Evolutionary conservation across 2,797 vertebrate species (phyloP).

Genomic region (Anguilla marmorata): DNA sequence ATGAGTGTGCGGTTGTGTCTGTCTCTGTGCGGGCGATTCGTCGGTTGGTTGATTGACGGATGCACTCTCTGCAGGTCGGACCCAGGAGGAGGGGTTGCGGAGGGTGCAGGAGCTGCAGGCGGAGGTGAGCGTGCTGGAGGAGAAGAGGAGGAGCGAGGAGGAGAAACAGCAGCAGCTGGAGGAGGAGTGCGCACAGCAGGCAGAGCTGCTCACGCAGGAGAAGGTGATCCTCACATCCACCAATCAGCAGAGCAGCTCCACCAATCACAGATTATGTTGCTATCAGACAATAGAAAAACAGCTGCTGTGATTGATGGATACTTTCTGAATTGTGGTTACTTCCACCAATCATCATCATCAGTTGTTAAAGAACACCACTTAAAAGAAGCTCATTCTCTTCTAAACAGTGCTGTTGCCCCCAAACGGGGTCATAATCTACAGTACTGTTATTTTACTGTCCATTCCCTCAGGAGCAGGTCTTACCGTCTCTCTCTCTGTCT

Average conservation of each 20-base stretch:
- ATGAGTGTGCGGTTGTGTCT: too few species aligned
- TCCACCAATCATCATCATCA: too few species aligned
- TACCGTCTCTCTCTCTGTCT: not conserved
- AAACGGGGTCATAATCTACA: not conserved
- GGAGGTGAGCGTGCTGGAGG: conserved; percentile 74
- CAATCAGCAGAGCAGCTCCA: not conserved
- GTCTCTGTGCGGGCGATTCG: not conserved
- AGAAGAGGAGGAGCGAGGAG: conserved; percentile 61
- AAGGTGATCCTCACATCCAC: conserved; percentile 68
- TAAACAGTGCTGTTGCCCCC: too few species aligned
- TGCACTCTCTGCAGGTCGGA: conserved; percentile 55
- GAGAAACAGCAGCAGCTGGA: conserved; percentile 68
- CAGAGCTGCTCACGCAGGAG: conserved; percentile 75
- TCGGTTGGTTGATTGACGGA: not conserved
- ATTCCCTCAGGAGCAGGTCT: too few species aligned
- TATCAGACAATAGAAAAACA: too few species aligned
- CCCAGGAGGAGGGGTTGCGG: conserved; percentile 72
- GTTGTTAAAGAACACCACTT: too few species aligned
- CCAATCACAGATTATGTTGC: too few species aligned
- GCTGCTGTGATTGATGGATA: too few species aligned
- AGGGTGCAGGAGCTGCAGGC: conserved; percentile 68
- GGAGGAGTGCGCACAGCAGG: conserved; percentile 63
- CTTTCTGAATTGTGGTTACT: too few species aligned
- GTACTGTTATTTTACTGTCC: too few species aligned
- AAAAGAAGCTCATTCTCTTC: too few species aligned